Conservation (phyloP, 2,888 invertebrate genomes). For the Sturmia bella region DNA sequence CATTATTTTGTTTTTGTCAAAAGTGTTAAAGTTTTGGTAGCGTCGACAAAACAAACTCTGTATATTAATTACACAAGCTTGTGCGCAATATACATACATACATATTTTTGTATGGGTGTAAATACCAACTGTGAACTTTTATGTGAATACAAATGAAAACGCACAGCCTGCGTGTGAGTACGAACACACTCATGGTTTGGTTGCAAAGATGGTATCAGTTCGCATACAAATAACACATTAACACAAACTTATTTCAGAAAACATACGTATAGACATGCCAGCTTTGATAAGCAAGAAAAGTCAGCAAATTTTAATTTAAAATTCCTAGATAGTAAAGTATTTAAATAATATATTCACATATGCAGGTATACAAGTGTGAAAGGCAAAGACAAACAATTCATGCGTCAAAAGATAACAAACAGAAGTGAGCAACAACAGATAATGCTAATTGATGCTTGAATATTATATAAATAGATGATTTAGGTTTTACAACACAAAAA, state of each 20-base stretch:
- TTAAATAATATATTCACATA: neutral
- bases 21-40: conserved; percentile 51
- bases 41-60: conserved; percentile 45
- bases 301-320: conserved; percentile 37
- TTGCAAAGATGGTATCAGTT: conserved; percentile 32
- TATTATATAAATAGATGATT: too few relatives aligned
- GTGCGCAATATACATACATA: conserved; percentile 4
- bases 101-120: conserved; percentile 12
- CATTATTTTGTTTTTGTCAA: neutral
- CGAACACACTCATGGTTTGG: neutral
- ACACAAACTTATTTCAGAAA: conserved; percentile 3
- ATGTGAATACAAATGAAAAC: neutral
- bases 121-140: too few relatives aligned
- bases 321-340: neutral
- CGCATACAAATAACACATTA: conserved; percentile 25
- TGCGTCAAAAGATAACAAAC: too few relatives aligned
- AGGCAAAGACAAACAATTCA: too few relatives aligned
- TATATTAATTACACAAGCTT: conserved; percentile 51
- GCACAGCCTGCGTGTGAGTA: neutral
- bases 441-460: too few relatives aligned
- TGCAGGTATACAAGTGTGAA: too few relatives aligned
- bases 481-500: too few relatives aligned
- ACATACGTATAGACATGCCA: conserved; percentile 33
- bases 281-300: neutral
- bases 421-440: too few relatives aligned